Conservation (phyloP, 2,888 invertebrate genomes). For the Clitarchus hookeri region DNA sequence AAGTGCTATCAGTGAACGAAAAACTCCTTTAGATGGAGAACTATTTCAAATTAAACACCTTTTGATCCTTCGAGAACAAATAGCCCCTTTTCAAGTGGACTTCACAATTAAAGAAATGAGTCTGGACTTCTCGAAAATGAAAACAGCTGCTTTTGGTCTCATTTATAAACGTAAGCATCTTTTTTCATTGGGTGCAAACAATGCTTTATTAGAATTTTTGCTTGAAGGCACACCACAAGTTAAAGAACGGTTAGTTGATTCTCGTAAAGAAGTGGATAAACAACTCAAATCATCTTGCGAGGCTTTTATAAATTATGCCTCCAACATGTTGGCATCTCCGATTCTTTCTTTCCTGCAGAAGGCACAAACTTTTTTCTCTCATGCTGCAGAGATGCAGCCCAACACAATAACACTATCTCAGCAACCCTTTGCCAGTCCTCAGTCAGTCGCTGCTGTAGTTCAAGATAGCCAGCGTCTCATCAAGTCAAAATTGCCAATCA, state of each 20-base stretch:
- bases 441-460: slow-evolving; percentile 72
- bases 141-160: slow-evolving; percentile 69
- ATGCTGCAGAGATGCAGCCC: slow-evolving; percentile 27
- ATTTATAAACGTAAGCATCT: slow-evolving; percentile 76
- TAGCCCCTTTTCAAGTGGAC: slow-evolving; percentile 96
- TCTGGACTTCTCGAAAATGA: slow-evolving; percentile 91
- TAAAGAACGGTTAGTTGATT: slow-evolving; percentile 89
- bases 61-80: slow-evolving; percentile 94
- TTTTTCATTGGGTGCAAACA: slow-evolving; percentile 85
- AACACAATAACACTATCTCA: slow-evolving; percentile 30
- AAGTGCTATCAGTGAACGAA: slow-evolving; percentile 74
- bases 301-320: slow-evolving; percentile 79
- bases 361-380: slow-evolving; percentile 54
- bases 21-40: slow-evolving; percentile 86
- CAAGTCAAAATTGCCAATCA: slow-evolving; percentile 74
- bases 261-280: slow-evolving; percentile 93
- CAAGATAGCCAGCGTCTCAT: slow-evolving; percentile 78
- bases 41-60: slow-evolving; percentile 98
- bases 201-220: slow-evolving; percentile 90
- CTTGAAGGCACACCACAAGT: slow-evolving; percentile 94
- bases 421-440: slow-evolving; percentile 55
- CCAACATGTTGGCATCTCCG: slow-evolving; percentile 75
- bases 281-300: slow-evolving; percentile 91
- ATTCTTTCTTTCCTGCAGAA: slow-evolving; percentile 74
- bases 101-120: slow-evolving; percentile 91